Evolutionary conservation across 2,113 vertebrate species (phyloP), one percentile per base, ranked within the genome.

Genomic region (Rhadina sibilatrix): DNA sequence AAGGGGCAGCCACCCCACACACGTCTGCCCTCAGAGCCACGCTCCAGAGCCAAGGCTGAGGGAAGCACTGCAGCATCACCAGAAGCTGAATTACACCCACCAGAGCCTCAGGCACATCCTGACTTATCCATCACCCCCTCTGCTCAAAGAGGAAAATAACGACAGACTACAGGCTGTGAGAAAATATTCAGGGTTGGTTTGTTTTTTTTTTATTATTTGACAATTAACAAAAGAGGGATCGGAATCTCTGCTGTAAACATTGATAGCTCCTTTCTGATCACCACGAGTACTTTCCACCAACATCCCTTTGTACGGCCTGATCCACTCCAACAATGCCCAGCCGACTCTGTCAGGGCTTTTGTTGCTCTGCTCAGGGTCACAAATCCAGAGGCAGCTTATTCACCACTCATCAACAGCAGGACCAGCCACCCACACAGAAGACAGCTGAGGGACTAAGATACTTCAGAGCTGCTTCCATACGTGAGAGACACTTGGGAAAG

Each of bases 271-370:
- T 92, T 97, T 97, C 96, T 93, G 95, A 96, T 91, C 85, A 91
- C 93, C 59, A 65, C 97, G 42, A 86, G 96, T 46, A 52, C 90
- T 97, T 97, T 97, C 95, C 93, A 97, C 95, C 10, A 95, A 23
- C 90, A 40, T 97, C 97, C 96, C 18, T 97, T 97, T 97, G 97
- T 97, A n/a, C 4, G 6, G 33, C 2, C 64, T 95, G 96, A 97
- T 97, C 95, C 93, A 2, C 83, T 49, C 88, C 94, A 95, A 97
- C 97, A 97, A 97, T 94, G 94, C 86, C 25, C 14, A 81, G 86
- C 95, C 88, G 0, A 69, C 88, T 63, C 93, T 90, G 97, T 96
- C 96, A 97, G 95, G 94, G 88, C 90, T 97, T 97, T 96, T 94
- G 94, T 93, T 79, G 90, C 95, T 81, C 85, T 31, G 76, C 94